phyloP scores from a whole-genome alignment of 64 coral and sea anemone species.

The Montipora sp. region DNA sequence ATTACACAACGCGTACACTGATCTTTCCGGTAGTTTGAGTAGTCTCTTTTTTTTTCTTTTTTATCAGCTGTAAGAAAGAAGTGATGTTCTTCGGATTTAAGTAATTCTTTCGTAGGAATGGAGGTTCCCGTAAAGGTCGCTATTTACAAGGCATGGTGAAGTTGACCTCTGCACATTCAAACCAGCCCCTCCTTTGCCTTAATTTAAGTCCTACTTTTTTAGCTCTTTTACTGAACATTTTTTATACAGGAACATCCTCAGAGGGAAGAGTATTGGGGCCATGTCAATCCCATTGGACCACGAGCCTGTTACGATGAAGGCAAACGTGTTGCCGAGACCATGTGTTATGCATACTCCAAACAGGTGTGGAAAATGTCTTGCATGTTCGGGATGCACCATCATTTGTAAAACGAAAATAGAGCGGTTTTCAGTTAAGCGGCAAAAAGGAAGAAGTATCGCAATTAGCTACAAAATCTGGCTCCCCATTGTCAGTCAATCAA shows the following conservation, averaged over 20 bases:
- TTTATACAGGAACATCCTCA: constrained; percentile 85
- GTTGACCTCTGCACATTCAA: too few species aligned
- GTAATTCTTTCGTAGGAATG: too few species aligned
- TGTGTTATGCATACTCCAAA: constrained; percentile 99
- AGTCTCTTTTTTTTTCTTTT: too few species aligned
- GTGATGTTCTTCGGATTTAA: too few species aligned
- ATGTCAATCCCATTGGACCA: constrained; percentile 96
- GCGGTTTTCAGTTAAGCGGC: not conserved
- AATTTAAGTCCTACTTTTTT: not conserved
- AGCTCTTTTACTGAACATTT: not conserved
- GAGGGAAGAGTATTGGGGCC: constrained; percentile 99
- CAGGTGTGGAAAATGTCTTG: constrained; percentile 65
- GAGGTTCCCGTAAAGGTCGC: too few species aligned
- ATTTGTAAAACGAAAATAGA: not conserved
- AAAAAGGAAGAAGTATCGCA: not conserved
- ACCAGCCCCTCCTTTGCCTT: too few species aligned
- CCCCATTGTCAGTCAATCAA: not conserved
- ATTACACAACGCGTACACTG: too few species aligned
- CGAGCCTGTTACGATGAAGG: constrained; percentile 98
- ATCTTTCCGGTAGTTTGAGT: too few species aligned
- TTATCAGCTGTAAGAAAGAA: too few species aligned
- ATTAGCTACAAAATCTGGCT: too few species aligned
- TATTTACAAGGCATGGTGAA: too few species aligned
- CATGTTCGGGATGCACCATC: too few species aligned
- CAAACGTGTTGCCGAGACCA: constrained; percentile 97